Evolutionary conservation across 2,888 invertebrate species (phyloP).

Genomic region (Cryptus viduatorius): DNA sequence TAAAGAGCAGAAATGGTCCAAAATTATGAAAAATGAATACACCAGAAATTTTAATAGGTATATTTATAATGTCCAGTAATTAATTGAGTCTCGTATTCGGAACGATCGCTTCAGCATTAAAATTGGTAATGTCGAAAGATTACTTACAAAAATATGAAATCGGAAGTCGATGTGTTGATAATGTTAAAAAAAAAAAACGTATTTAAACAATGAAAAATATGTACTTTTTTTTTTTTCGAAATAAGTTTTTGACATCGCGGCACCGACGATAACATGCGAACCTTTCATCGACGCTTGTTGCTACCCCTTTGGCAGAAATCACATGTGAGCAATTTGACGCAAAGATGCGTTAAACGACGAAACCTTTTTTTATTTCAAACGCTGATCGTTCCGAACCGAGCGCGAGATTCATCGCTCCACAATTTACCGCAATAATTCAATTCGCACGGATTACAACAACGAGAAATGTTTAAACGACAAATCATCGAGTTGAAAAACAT

Average conservation of each 20-base stretch:
- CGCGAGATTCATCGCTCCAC: background rate
- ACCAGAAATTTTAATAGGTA: too few species aligned
- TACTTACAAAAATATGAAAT: too few species aligned
- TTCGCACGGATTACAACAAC: background rate
- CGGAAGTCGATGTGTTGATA: too few species aligned
- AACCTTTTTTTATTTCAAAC: background rate
- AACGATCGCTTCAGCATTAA: too few species aligned
- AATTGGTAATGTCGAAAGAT: too few species aligned
- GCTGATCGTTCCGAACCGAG: background rate
- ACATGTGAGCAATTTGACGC: constrained; percentile 30
- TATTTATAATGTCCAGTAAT: too few species aligned
- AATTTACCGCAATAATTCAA: background rate
- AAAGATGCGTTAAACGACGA: background rate
- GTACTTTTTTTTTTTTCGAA: background rate
- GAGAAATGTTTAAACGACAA: constrained; percentile 4
- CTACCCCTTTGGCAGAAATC: background rate
- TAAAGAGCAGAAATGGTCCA: too few species aligned
- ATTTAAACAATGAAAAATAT: background rate
- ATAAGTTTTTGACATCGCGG: background rate
- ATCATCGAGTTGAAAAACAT: constrained; percentile 32
- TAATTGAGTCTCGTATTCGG: too few species aligned
- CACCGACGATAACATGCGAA: background rate
- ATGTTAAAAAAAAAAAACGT: background rate
- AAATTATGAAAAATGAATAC: too few species aligned
- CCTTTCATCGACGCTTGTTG: background rate